Base-by-base conservation (phyloP, 2,797 vertebrate species). In the Acrocephalus scirpaceus region DNA sequence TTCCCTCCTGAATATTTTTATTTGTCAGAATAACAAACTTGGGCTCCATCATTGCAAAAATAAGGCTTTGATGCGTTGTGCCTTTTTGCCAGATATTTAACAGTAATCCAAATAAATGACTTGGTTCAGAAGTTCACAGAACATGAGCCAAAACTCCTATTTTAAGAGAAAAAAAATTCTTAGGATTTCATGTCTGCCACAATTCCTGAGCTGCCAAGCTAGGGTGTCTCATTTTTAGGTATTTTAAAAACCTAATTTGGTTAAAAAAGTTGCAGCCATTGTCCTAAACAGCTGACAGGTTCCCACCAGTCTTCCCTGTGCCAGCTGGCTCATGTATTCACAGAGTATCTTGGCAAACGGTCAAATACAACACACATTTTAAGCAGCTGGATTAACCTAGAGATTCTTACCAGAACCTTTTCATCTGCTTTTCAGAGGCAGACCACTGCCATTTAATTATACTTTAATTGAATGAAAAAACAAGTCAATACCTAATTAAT, bases 311-410 rank as follows among this genome's bases (percentile, higher is more conserved):
- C 77, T 74, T 44, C 74, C 32, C 67, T 0, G 4, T 92, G 96
- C 97, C 97, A 98, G 97, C 97, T 97, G 98, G 98, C 93, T 97
- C 91, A 13, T 90, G 94, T 95, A 97, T 88, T 96, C 96, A 94
- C 95, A 95, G 92, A 96, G 61, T 97, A 75, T 96, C 94, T 97
- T 98, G 97, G 97, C 97, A 98, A 96, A 91, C 91, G 81, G 88
- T 98, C 97, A 98, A 98, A 97, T 96, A 95, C 91, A 98, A 94
- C 96, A 97, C 96, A 98, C 77, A 97, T 95, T 97, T 97, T 97
- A 98, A 98, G 97, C 97, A 98, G 96, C 97, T 97, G 97, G 97
- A 97, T 98, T 98, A 97, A 97, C 97, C 97, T 97, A 94, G 94
- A 94, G 97, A 97, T 98, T 97, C 97, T 97, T 95, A 96, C 62